Evolutionary conservation across 2,888 invertebrate genomes (phyloP), one percentile per base, ranked within the genome.

Genomic region (Troglohyphantes excavatus): DNA sequence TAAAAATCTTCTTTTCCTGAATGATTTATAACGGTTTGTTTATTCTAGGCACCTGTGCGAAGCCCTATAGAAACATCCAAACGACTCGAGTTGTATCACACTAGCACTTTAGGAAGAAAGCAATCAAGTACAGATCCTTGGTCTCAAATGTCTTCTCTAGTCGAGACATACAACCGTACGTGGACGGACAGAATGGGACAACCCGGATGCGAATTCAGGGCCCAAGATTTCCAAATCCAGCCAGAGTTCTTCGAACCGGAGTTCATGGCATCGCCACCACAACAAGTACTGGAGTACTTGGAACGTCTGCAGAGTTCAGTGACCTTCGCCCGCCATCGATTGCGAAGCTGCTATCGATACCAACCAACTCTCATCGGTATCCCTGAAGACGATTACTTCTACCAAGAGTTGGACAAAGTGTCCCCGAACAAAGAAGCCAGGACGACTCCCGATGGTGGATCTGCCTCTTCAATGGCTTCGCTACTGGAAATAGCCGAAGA

Each of bases 381-480:
- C 27, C 90, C 90, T 11, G 90, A 90, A 67, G 90, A 90, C 33
- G 90, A 90, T 23, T 90, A 90, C 19, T 90, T 84, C 27, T 90
- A 90, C 21, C 89, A 90, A 68, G 67, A 88, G 27, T 59, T 88
- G 2, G 73, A 89, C 11, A 82, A 82, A 61, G 59, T 27, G 1
- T 72, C 82, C 0, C 43, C 53, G 39, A 61, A 6, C 29, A 76
- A 84, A 53, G 84, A 84, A 7, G 43, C 43, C n/a, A 63, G 90
- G 29, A 79, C 84, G 6, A 90, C 90, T 6, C 90, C 90, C 11
- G 90, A 90, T 46, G 90, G 90, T 13, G 84, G 84, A 11, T 90
- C 90, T 2, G 70, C 84, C 0, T 84, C 90, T 19, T 90, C 90
- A 5, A 72, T 90, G 43, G 81, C 72, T 19, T 79, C 84, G 9